Percentiles rank a stretch among this genome's conserved stretches.
These are phyloP conservation scores for Cephalopterus ornatus DNA, from an alignment of 2,113 vertebrate genomes.

Conservation along the genomic window DNA sequence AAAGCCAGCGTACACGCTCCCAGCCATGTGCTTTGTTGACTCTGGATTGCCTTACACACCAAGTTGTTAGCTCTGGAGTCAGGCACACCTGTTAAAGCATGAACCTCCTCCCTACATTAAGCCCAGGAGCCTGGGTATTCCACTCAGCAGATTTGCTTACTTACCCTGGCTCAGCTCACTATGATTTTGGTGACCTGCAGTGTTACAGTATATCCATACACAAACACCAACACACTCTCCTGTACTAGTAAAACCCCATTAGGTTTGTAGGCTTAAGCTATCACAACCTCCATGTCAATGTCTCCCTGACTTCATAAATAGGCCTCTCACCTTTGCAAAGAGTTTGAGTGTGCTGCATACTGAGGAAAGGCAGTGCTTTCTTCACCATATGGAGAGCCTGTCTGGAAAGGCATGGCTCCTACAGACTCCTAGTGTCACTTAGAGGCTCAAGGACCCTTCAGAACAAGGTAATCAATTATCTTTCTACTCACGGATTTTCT, in stretches of 20 bases:
- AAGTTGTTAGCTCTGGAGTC: background rate
- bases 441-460: background rate
- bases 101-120: background rate
- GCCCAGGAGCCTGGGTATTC: background rate
- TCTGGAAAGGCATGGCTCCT: background rate
- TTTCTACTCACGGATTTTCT: background rate
- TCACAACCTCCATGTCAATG: background rate
- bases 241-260: background rate
- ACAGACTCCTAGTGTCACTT: background rate
- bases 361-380: background rate
- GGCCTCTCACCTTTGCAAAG: background rate
- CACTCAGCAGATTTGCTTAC: background rate
- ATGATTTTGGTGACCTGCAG: background rate
- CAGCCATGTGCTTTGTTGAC: background rate
- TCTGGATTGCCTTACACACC: background rate
- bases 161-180: background rate
- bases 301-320: background rate
- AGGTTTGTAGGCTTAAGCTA: background rate
- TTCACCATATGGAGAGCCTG: fast-evolving
- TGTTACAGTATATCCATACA: background rate
- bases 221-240: fast-evolving
- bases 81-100: background rate
- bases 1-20: background rate
- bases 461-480: background rate
- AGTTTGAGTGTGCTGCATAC: background rate